Evolutionary conservation across 2,797 vertebrate genomes (phyloP).

Genomic region (Tarsius wallacei): DNA sequence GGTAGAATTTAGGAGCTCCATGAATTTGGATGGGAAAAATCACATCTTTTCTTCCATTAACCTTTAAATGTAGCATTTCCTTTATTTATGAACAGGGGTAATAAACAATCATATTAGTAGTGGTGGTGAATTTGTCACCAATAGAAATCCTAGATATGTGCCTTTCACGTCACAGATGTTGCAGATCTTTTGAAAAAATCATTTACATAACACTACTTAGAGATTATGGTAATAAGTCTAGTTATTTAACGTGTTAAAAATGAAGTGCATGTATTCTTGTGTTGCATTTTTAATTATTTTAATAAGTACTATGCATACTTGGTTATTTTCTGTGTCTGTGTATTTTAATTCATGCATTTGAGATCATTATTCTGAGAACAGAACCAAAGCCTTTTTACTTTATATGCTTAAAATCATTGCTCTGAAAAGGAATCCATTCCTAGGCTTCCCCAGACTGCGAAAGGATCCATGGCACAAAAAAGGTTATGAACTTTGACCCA

Average conservation of each 20-base stretch:
- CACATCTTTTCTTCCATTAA: slow-evolving; percentile 10
- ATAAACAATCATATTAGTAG: not conserved
- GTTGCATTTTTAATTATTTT: slow-evolving; percentile 58
- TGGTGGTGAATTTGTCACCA: not conserved
- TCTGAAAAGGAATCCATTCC: not conserved
- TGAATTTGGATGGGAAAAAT: not conserved
- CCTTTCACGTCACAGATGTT: not conserved
- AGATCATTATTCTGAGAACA: slow-evolving; percentile 50
- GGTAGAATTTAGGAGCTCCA: not conserved
- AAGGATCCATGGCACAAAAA: slow-evolving; percentile 2
- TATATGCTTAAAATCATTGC: not conserved
- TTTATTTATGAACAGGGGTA: not conserved
- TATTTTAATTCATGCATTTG: slow-evolving; percentile 56
- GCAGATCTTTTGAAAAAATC: slow-evolving; percentile 26
- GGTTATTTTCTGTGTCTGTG: not conserved
- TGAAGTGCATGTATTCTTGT: not conserved
- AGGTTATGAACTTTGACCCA: not conserved
- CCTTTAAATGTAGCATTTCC: not conserved
- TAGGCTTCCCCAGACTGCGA: not conserved
- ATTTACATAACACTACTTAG: not conserved
- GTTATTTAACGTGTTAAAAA: slow-evolving; percentile 51
- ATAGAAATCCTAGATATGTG: not conserved
- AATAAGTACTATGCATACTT: not conserved
- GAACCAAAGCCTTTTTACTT: slow-evolving; percentile 5
- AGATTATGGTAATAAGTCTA: slow-evolving; percentile 32